These are phyloP conservation scores for Halcyon chelicuti DNA, from an alignment of 2,797 vertebrate genomes.

Conservation along the genomic window DNA sequence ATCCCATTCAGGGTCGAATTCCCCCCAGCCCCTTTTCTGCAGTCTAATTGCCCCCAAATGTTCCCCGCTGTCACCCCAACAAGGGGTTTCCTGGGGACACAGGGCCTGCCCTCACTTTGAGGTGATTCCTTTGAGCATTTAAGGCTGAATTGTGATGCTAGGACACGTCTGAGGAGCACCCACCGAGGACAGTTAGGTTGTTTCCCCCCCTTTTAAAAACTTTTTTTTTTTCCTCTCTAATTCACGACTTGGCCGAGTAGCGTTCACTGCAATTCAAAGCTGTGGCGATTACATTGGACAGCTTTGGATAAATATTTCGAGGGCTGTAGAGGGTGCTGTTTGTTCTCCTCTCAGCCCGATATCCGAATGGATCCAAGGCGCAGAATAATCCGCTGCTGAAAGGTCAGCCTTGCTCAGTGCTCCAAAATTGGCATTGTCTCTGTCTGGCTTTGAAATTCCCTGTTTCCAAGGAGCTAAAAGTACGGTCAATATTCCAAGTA, in stretches of 20 bases:
- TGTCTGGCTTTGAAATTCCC: background rate
- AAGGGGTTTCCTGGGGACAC: rapidly evolving
- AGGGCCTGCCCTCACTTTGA: rapidly evolving
- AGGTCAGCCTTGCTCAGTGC: background rate
- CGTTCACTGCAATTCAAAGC: background rate
- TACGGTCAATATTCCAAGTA: background rate
- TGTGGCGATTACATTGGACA: rapidly evolving
- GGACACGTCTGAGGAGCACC: background rate
- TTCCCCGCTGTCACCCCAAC: background rate
- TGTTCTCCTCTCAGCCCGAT: background rate
- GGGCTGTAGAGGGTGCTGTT: constrained; percentile 16
- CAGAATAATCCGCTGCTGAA: background rate
- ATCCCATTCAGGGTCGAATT: rapidly evolving
- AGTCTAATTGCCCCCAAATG: background rate
- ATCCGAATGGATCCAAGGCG: background rate
- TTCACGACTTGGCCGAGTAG: background rate
- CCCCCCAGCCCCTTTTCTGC: rapidly evolving
- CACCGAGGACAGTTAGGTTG: background rate
- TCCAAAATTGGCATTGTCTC: rapidly evolving
- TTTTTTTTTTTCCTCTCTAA: background rate
- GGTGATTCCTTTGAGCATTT: too few species aligned
- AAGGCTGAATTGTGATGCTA: background rate
- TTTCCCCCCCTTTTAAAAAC: rapidly evolving
- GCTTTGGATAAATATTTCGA: background rate
- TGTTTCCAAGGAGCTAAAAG: background rate